Conservation (phyloP, 2,888 invertebrate species). For the Craniophora ligustri region DNA sequence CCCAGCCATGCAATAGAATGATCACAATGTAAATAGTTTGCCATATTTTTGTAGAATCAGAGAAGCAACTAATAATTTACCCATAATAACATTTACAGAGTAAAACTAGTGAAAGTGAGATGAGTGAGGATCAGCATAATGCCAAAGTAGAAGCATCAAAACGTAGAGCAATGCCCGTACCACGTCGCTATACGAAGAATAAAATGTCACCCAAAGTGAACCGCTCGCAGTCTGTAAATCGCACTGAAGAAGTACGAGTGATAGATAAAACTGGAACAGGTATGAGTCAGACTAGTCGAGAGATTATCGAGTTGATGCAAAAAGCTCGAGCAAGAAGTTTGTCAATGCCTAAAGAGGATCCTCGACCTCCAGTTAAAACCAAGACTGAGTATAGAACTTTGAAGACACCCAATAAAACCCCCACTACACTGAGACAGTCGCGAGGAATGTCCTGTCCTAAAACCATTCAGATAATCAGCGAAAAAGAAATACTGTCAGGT, state of each 20-base stretch:
- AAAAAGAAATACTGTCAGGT: constrained; percentile 86
- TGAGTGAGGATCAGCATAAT: constrained; percentile 85
- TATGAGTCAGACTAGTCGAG: constrained; percentile 83
- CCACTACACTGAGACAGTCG: constrained; percentile 71
- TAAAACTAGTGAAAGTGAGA: constrained; percentile 89
- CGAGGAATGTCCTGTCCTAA: constrained; percentile 86
- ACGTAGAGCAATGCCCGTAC: constrained; percentile 80
- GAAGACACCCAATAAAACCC: constrained; percentile 87
- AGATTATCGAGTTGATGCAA: constrained; percentile 85
- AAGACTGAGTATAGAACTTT: constrained; percentile 80
- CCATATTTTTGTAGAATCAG: constrained; percentile 62
- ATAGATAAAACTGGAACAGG: constrained; percentile 77
- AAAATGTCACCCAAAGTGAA: constrained; percentile 80
- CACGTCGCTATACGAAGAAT: constrained; percentile 80
- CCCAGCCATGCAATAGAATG: constrained; percentile 53
- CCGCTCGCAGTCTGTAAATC: constrained; percentile 88
- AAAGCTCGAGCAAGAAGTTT: constrained; percentile 84
- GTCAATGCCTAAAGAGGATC: constrained; percentile 86
- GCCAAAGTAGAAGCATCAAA: constrained; percentile 63
- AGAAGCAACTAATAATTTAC: constrained; percentile 74
- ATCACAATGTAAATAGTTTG: constrained; percentile 66
- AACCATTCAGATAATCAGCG: constrained; percentile 85
- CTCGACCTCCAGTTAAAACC: constrained; percentile 74
- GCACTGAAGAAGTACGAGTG: constrained; percentile 74
- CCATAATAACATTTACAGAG: constrained; percentile 84